These are phyloP conservation scores for Eriocheir sinensis DNA, from an alignment of 1,140 invertebrate genomes.

Conservation along the genomic window DNA sequence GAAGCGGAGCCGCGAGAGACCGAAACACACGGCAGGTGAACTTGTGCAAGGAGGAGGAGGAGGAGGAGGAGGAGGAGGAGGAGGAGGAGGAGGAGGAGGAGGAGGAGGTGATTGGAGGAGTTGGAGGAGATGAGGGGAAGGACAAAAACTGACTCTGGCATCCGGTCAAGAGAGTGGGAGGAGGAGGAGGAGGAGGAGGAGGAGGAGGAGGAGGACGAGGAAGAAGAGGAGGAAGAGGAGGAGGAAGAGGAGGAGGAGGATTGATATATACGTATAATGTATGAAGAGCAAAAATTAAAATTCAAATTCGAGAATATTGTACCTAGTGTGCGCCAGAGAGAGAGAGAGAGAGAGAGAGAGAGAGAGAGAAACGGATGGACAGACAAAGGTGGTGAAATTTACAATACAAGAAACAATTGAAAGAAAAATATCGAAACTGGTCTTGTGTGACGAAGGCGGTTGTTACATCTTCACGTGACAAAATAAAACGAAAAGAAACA, in stretches of 20 bases:
- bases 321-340: too few relatives aligned
- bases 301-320: too few relatives aligned
- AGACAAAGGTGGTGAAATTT: too few relatives aligned
- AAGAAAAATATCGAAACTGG: too few relatives aligned
- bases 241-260: too few relatives aligned
- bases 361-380: neutral
- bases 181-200: neutral
- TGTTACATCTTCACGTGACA: too few relatives aligned
- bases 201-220: neutral
- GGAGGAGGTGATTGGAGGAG: neutral
- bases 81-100: conserved; percentile 1
- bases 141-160: conserved; percentile 23
- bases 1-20: neutral
- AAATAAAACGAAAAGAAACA: too few relatives aligned
- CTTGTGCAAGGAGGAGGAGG: too few relatives aligned
- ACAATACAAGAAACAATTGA: too few relatives aligned
- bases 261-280: too few relatives aligned
- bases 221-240: neutral
- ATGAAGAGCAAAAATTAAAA: too few relatives aligned
- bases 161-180: neutral
- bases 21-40: neutral
- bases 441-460: too few relatives aligned
- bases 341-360: conserved; percentile 6
- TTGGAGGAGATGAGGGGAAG: neutral
- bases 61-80: conserved; percentile 18